Evolutionary conservation across 2,888 invertebrate genomes (phyloP).

Genomic region (Ectemnius cavifrons): DNA sequence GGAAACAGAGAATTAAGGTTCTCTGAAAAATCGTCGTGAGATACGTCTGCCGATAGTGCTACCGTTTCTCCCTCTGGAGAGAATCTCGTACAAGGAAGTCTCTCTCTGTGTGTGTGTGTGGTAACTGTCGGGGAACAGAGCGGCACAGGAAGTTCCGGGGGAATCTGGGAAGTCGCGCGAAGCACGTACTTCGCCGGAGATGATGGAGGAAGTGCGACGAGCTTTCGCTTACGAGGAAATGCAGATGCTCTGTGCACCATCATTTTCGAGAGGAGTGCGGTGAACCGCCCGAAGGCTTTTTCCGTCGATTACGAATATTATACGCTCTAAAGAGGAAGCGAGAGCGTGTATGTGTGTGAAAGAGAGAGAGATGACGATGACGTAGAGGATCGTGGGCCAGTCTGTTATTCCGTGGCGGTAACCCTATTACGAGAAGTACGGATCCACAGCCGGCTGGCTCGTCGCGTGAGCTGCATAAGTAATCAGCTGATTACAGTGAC

Average conservation of each 20-base stretch:
- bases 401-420: conserved; percentile 7
- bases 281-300: background rate
- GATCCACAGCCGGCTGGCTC: conserved; percentile 5
- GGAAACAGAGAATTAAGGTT: too few relatives aligned
- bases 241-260: conserved; percentile 4
- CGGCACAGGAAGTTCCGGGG: background rate
- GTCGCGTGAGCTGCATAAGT: conserved; percentile 19
- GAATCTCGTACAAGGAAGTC: too few relatives aligned
- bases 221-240: conserved; percentile 33
- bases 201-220: conserved; percentile 25
- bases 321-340: background rate
- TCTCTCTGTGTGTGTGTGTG: too few relatives aligned
- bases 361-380: background rate
- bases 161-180: conserved; percentile 15
- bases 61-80: too few relatives aligned
- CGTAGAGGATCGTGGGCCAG: background rate
- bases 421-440: conserved; percentile 11
- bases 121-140: too few relatives aligned
- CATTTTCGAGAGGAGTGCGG: conserved; percentile 4
- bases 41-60: too few relatives aligned
- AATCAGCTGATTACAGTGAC: conserved; percentile 32
- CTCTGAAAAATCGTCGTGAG: too few relatives aligned
- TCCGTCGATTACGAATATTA: background rate
- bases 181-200: conserved; percentile 6
- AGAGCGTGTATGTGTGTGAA: too few relatives aligned